These are phyloP conservation scores for Auanema freiburgensis DNA, from an alignment of 2,888 invertebrate species.

Conservation along the genomic window DNA sequence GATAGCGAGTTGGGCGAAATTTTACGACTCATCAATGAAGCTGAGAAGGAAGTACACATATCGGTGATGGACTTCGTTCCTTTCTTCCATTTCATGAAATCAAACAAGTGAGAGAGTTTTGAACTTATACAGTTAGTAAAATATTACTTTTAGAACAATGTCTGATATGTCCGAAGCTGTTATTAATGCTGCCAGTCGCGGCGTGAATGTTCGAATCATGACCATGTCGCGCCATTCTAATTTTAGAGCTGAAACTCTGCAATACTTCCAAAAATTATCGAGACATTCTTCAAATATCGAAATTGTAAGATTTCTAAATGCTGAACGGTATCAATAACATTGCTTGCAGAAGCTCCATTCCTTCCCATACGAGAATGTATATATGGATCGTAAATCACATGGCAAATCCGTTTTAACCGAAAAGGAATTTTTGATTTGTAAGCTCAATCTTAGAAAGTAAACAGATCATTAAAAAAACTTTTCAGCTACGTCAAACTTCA, in stretches of 20 bases:
- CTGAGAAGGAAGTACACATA: constrained; percentile 6
- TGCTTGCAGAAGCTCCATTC: constrained; percentile 3
- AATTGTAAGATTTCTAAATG: background rate
- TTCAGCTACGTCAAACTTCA: constrained; percentile 11
- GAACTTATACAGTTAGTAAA: background rate
- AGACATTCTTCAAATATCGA: background rate
- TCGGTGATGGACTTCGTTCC: constrained; percentile 11
- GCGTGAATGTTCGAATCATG: constrained; percentile 6
- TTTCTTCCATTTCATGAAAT: constrained; percentile 1
- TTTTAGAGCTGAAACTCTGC: constrained; percentile 1
- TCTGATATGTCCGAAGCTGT: background rate
- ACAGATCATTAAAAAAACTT: no score
- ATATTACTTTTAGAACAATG: background rate
- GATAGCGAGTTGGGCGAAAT: constrained; percentile 9
- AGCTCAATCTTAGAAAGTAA: background rate
- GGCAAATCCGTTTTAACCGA: constrained; percentile 9
- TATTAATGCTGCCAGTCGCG: background rate
- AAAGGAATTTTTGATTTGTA: constrained; percentile 8
- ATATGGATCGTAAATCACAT: constrained; percentile 11
- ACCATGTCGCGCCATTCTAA: constrained; percentile 3
- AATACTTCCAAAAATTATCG: constrained; percentile 1
- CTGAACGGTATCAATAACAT: background rate
- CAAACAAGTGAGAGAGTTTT: background rate
- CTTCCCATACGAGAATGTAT: constrained; percentile 8
- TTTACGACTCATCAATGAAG: constrained; percentile 5